A percentile compares a stretch with the other conserved stretches of the same genome.
phyloP scores from a whole-genome alignment of 2,113 vertebrate species.

The Ceratotherium simum region DNA sequence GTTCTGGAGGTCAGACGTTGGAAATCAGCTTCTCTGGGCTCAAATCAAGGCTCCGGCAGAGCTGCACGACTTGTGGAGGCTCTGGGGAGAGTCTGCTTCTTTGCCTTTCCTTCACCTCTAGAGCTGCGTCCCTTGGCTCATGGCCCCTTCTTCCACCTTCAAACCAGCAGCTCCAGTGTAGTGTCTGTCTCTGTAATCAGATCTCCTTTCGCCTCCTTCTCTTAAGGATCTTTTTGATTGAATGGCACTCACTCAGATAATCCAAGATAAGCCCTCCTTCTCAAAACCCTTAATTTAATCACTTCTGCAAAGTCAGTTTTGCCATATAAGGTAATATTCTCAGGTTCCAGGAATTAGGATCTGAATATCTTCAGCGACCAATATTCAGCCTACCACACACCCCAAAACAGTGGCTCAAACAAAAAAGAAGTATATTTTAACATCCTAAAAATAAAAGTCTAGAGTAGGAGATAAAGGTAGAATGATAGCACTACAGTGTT shows the following conservation, averaged over 20 bases:
- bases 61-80: accelerated
- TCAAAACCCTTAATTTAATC: not conserved
- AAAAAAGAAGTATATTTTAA: not conserved
- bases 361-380: not conserved
- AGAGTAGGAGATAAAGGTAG: not conserved
- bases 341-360: not conserved
- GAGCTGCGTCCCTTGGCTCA: not conserved
- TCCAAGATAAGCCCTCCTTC: not conserved
- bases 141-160: not conserved
- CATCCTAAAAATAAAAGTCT: not conserved
- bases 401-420: not conserved
- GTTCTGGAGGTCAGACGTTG: not conserved
- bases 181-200: not conserved
- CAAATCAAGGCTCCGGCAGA: not conserved
- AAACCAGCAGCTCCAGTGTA: not conserved
- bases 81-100: not conserved
- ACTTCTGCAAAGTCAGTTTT: not conserved
- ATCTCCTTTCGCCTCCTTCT: not conserved
- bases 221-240: not conserved
- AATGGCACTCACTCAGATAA: not conserved
- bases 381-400: not conserved
- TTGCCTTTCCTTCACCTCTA: not conserved
- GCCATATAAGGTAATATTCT: not conserved
- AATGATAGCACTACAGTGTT: not conserved
- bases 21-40: not conserved